Conservation (phyloP, 2,888 invertebrate genomes). For the Galerucella pusilla region DNA sequence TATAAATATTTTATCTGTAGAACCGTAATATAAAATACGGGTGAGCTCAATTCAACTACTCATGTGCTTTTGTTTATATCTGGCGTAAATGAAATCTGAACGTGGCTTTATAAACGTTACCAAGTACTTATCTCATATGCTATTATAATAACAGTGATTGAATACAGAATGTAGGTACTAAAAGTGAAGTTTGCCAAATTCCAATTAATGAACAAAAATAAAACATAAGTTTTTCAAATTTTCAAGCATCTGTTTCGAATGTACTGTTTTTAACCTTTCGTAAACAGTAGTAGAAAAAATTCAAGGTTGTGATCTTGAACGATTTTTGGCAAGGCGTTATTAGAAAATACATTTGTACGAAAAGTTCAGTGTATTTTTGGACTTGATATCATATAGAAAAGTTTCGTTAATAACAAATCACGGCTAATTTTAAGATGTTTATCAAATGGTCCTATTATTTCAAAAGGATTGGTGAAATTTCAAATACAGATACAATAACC, state of each 20-base stretch:
- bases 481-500: no score
- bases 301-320: conserved; percentile 14
- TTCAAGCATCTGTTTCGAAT: conserved; percentile 13
- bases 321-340: conserved; percentile 14
- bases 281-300: conserved; percentile 1
- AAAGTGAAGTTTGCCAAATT: neutral
- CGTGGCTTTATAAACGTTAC: no score
- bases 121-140: no score
- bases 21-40: no score
- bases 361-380: conserved; percentile 11
- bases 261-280: conserved; percentile 20
- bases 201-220: neutral
- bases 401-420: neutral
- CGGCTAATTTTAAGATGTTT: neutral
- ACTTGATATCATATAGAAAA: conserved; percentile 15
- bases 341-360: conserved; percentile 14
- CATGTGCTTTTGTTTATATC: no score
- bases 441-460: neutral
- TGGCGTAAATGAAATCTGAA: no score
- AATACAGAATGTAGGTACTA: neutral
- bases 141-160: neutral
- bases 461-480: neutral
- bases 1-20: no score
- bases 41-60: no score
- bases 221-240: neutral